Evolutionary conservation across 37 sponge, comb jelly and placozoan species (phyloP).

Genomic region (Hexactinellida sp.): DNA sequence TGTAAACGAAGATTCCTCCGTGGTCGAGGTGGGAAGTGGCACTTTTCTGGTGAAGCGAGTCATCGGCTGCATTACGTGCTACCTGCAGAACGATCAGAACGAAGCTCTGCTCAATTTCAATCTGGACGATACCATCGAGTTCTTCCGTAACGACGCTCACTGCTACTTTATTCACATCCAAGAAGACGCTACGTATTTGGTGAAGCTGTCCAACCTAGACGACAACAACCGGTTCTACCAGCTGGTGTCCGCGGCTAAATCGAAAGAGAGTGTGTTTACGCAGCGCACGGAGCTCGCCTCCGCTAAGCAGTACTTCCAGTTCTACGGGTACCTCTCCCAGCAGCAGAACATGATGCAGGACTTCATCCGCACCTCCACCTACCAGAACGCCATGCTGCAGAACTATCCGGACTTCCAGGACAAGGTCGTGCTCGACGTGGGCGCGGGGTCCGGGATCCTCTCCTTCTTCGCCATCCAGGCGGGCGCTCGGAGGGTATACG

Average conservation of each 20-base stretch:
- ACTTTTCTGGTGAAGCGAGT: constrained; percentile 11
- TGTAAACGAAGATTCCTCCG: neutral
- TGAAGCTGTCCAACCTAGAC: neutral
- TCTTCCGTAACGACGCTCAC: constrained; percentile 7
- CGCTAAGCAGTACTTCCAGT: constrained; percentile 93
- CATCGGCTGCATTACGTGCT: neutral
- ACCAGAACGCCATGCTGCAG: constrained; percentile 86
- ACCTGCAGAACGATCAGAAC: constrained; percentile 13
- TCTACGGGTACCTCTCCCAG: constrained; percentile 89
- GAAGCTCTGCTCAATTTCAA: constrained; percentile 4
- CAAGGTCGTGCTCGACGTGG: constrained; percentile 45
- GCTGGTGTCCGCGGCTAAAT: neutral
- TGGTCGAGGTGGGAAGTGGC: neutral
- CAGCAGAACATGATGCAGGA: constrained; percentile 99
- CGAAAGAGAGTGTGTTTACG: constrained; percentile 45
- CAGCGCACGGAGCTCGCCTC: constrained; percentile 79
- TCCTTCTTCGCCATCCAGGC: constrained; percentile 94
- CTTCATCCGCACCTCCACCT: constrained; percentile 78
- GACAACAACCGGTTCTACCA: neutral
- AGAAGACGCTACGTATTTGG: neutral
- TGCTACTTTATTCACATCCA: constrained; percentile 15
- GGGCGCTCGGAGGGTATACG: constrained; percentile 75
- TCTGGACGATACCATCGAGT: constrained; percentile 8
- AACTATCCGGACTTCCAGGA: constrained; percentile 73
- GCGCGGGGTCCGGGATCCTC: constrained; percentile 42